phyloP scores from a whole-genome alignment of 2,797 vertebrate genomes.

The Gallinago solitaria region DNA sequence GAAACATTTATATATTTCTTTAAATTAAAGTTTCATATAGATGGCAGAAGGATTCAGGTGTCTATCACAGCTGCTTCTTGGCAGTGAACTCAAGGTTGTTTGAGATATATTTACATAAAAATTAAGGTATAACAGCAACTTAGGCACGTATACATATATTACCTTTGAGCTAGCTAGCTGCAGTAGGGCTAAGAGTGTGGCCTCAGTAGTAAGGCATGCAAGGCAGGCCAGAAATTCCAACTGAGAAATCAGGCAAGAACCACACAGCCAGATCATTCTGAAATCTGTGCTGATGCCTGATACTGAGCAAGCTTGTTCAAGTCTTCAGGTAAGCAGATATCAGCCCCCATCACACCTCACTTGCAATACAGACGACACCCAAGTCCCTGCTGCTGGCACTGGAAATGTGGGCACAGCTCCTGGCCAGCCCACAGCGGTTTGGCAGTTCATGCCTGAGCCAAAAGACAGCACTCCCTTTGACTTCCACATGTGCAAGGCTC shows the following conservation, averaged over 20 bases:
- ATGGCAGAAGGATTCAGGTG: background rate
- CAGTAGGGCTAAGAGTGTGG: accelerated
- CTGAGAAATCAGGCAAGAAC: background rate
- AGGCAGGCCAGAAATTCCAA: background rate
- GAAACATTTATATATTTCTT: background rate
- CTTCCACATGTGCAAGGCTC: accelerated
- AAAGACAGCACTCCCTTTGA: background rate
- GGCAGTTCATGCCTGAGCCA: accelerated
- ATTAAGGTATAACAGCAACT: background rate
- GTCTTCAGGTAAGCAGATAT: background rate
- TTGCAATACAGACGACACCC: background rate
- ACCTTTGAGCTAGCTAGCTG: background rate
- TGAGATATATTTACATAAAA: background rate
- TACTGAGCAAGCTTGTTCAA: background rate
- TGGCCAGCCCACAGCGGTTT: accelerated
- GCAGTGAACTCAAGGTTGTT: background rate
- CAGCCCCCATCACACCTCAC: background rate
- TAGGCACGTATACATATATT: background rate
- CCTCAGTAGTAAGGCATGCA: background rate
- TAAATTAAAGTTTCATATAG: background rate
- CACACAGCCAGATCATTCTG: background rate
- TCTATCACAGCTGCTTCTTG: background rate
- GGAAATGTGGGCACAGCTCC: background rate
- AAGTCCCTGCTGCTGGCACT: background rate
- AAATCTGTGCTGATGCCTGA: background rate